Base-by-base conservation (phyloP, 1,140 invertebrate genomes). In the Muscidifurax raptorellus region DNA sequence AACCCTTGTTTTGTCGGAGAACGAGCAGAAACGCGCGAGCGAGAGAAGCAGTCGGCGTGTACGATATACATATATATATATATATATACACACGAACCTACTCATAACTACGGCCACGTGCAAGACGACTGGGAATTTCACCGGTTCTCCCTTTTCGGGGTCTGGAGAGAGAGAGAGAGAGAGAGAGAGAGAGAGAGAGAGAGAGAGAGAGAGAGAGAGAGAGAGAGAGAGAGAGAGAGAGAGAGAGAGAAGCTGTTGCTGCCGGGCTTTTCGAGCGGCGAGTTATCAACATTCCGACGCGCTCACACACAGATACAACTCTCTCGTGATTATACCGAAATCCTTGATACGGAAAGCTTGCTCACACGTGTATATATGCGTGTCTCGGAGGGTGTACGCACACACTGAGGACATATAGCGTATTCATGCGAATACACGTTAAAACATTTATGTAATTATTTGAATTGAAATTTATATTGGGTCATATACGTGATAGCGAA, bases 1-100 rank as follows among this genome's bases (percentile, higher is more conserved):
- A 89, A 78, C 82, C 84, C 71, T 81, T 59, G 80, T 81, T 81
- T 27, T 30, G 22, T 15, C 18, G 44, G 12, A 40, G 67, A 69
- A 59, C 9, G 69, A 72, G 30, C 67, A 74, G 27, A 75, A 80
- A 30, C n/a, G 59, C 15, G 18, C 59, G 77, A n/a, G 36, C 6
- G 79, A 28, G 40, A 52, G 79, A 52, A 47, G 5, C 3, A 78
- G 47, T 15, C 1, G n/a, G 0, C 32, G 2, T 40, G 72, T 7
- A 27, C 59, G 59, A 64, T 40, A 71, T 30, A 71, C 25, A 71
- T 27, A 71, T 27, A 27, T 71, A 28, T 13, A 71, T 5, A n/a
- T n/a, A n/a, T n/a, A n/a, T 30, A 71, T 71, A 71, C 67, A 59
- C 15, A 59, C 52, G 22, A 59, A 59, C 22, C 22, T 59, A 59